phyloP scores from a whole-genome alignment of 2,113 vertebrate species.

The Chinchilla lanigera region DNA sequence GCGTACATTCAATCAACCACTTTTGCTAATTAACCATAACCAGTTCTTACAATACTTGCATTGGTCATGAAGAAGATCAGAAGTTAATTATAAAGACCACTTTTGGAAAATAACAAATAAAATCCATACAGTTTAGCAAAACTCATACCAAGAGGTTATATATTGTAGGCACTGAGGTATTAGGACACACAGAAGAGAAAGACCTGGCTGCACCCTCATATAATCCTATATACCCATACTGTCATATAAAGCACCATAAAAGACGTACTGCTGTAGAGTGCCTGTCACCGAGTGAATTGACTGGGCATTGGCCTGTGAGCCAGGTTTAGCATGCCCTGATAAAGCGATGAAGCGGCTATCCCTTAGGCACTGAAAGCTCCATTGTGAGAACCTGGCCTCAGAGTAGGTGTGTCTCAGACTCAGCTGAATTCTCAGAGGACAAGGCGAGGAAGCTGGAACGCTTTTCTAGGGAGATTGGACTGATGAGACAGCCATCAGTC shows the following conservation, averaged over 20 bases:
- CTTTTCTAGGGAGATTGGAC: conserved; percentile 51
- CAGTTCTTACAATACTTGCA: background rate
- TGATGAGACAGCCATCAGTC: conserved; percentile 40
- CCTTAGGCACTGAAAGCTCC: conserved; percentile 17
- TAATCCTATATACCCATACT: background rate
- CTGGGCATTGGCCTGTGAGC: background rate
- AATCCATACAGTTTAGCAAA: background rate
- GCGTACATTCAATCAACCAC: background rate
- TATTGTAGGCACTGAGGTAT: background rate
- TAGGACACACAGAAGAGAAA: background rate
- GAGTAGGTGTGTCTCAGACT: conserved; percentile 21
- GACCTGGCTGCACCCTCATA: too few species aligned
- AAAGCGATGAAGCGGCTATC: background rate
- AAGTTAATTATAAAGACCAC: background rate
- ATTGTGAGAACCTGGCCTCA: conserved; percentile 49
- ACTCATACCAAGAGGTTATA: background rate
- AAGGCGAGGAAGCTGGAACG: conserved; percentile 19
- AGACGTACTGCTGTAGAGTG: background rate
- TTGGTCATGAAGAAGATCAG: background rate
- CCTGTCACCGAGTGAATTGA: background rate
- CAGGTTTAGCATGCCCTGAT: conserved; percentile 25
- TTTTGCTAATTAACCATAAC: conserved; percentile 31
- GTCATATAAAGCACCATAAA: background rate
- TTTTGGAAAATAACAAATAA: background rate
- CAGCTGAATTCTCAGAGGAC: conserved; percentile 51